phyloP scores from a whole-genome alignment of 2,113 vertebrate species.

The Aythya baeri region DNA sequence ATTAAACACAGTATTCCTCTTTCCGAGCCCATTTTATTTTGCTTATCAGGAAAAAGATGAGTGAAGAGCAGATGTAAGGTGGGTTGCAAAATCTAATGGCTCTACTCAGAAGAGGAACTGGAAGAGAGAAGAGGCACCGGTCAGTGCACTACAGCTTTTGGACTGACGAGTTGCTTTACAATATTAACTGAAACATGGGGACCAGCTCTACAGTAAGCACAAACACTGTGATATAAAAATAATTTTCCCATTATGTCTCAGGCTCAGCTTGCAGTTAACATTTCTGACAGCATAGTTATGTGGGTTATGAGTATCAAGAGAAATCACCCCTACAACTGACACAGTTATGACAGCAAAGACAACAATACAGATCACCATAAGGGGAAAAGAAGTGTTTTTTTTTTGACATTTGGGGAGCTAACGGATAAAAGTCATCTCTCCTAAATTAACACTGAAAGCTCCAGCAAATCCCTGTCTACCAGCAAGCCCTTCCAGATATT shows the following conservation, averaged over 20 bases:
- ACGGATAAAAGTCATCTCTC: neutral
- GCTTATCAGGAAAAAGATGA: neutral
- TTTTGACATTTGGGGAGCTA: neutral
- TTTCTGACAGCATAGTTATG: neutral
- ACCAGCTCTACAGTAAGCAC: neutral
- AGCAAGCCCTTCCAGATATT: neutral
- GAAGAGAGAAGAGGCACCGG: neutral
- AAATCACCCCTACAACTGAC: neutral
- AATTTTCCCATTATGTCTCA: neutral
- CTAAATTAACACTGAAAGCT: neutral
- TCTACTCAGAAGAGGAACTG: neutral
- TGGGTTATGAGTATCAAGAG: neutral
- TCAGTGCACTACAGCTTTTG: neutral
- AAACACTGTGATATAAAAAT: neutral
- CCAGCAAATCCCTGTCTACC: neutral
- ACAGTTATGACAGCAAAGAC: neutral
- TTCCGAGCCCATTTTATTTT: neutral
- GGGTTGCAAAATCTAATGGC: neutral
- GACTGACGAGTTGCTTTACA: neutral
- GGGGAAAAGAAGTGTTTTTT: neutral
- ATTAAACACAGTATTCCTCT: neutral
- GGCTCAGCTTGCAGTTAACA: neutral
- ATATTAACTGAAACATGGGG: neutral
- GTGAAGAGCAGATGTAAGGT: neutral
- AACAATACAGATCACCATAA: neutral